These are phyloP conservation scores for Cassiopea andromeda DNA, from an alignment of 30 jellyfish, hydroid and myxozoan species.

Conservation along the genomic window DNA sequence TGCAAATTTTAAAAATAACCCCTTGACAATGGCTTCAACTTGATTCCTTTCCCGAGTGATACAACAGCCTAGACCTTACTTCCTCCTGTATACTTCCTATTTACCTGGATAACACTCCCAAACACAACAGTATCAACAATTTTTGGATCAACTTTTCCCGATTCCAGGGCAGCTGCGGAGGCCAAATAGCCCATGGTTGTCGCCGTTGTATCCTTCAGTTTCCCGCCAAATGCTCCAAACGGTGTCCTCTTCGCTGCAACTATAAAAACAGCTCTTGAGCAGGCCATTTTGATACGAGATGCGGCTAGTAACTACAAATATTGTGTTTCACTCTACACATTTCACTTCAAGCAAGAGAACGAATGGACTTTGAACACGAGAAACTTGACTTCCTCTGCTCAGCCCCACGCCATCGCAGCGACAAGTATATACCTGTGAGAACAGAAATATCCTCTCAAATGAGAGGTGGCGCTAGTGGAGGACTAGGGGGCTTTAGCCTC, in stretches of 20 bases:
- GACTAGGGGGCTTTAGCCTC: no score
- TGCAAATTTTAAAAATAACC: no score
- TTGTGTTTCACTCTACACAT: not conserved
- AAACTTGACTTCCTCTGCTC: no score
- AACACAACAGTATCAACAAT: constrained; percentile 79
- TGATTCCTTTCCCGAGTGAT: no score
- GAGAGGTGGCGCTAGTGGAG: no score
- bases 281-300: constrained; percentile 41
- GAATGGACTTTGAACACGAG: constrained; percentile 1
- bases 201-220: constrained; percentile 83
- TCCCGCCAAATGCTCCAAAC: constrained; percentile 97
- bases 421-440: not conserved
- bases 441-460: no score
- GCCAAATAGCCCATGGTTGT: constrained; percentile 85
- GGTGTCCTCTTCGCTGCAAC: constrained; percentile 98
- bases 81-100: not conserved
- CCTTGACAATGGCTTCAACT: no score
- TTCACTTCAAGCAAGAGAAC: not conserved
- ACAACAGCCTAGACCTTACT: no score
- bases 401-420: not conserved
- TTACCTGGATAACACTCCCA: constrained; percentile 95
- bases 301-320: no score
- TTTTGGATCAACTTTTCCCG: constrained; percentile 86
- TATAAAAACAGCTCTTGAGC: constrained; percentile 78
- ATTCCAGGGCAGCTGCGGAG: constrained; percentile 80